Conservation (phyloP, 2,888 invertebrate species). For the Notodonta dromedarius region DNA sequence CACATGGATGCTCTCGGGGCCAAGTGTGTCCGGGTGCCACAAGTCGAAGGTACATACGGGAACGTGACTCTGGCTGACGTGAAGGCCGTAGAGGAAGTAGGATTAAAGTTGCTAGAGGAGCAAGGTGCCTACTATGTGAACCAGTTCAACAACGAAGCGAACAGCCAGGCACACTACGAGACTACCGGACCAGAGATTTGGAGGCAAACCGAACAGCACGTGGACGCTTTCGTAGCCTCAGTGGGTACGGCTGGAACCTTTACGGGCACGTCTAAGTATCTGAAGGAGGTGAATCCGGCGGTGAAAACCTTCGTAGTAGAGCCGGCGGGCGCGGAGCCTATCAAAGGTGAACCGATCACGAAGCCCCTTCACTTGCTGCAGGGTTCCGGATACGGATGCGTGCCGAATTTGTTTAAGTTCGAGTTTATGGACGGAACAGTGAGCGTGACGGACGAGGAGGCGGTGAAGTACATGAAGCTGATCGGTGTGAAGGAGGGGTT, state of each 20-base stretch:
- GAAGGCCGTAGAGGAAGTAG: constrained; percentile 64
- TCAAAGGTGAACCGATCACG: constrained; percentile 68
- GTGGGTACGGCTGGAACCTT: constrained; percentile 77
- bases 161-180: constrained; percentile 66
- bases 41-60: constrained; percentile 76
- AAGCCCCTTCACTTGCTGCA: constrained; percentile 76
- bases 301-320: constrained; percentile 69
- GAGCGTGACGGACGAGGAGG: constrained; percentile 70
- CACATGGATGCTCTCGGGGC: constrained; percentile 80
- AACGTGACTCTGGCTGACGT: constrained; percentile 74
- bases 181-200: constrained; percentile 78
- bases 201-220: constrained; percentile 72
- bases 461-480: constrained; percentile 60
- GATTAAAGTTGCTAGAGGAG: constrained; percentile 58
- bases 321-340: constrained; percentile 70
- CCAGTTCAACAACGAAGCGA: constrained; percentile 68
- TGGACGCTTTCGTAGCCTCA: constrained; percentile 72
- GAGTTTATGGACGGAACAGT: constrained; percentile 71
- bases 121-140: constrained; percentile 71
- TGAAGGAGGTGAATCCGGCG: constrained; percentile 70
- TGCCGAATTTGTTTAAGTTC: constrained; percentile 69
- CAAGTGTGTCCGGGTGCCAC: constrained; percentile 69
- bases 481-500: constrained; percentile 73
- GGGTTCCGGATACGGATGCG: constrained; percentile 75
- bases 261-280: constrained; percentile 65